Percentiles rank a stretch among this genome's conserved stretches.
phyloP scores from a whole-genome alignment of 2,797 vertebrate species.

The Eulemur rubriventer region DNA sequence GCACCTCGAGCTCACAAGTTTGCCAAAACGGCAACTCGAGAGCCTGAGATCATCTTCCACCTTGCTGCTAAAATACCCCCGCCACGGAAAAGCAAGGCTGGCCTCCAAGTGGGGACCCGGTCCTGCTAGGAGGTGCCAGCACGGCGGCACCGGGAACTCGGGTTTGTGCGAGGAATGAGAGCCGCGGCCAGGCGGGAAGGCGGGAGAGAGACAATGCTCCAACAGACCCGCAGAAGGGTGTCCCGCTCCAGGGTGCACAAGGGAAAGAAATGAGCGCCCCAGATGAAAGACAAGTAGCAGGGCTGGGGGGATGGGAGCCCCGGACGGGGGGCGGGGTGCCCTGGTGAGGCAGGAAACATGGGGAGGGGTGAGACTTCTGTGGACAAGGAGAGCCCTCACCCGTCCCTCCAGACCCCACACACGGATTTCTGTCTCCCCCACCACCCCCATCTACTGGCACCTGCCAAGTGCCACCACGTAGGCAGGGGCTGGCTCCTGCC shows the following conservation, averaged over 20 bases:
- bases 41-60: not conserved
- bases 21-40: not conserved
- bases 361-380: too few relatives aligned
- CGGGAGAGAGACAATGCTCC: fast-evolving
- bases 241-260: not conserved
- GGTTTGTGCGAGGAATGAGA: not conserved
- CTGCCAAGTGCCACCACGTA: not conserved
- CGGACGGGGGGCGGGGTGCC: not conserved
- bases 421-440: not conserved
- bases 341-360: too few relatives aligned
- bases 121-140: not conserved
- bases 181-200: too few relatives aligned
- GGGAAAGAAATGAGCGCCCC: not conserved
- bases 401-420: not conserved
- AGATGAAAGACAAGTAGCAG: not conserved
- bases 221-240: fast-evolving
- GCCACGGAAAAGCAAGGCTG: not conserved
- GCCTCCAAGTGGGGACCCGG: fast-evolving
- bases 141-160: fast-evolving
- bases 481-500: not conserved
- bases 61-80: not conserved
- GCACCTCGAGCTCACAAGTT: fast-evolving
- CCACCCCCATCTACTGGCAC: fast-evolving
- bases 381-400: not conserved
- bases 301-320: not conserved